Evolutionary conservation across 2,113 vertebrate species (phyloP), one percentile per base, ranked within the genome.

Genomic region (Montifringilla adamsi): DNA sequence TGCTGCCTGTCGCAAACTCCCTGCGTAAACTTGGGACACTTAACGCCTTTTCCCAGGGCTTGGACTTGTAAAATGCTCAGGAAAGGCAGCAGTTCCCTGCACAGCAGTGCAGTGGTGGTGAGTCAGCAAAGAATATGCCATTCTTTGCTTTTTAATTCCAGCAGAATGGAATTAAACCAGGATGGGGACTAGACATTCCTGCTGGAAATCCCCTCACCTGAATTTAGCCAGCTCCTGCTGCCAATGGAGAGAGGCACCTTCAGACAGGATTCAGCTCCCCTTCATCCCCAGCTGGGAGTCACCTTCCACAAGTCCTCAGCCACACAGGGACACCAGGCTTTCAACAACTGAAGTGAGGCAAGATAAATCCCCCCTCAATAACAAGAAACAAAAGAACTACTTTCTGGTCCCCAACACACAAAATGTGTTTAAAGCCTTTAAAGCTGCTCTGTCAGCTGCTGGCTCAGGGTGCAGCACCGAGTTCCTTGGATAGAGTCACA

Each of bases 211-310:
- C 50, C 6, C 56, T 89, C 76, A 33, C 9, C 37, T 9, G 47
- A 46, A n/a, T 15, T 37, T 2, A 44, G 52, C 39, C 73, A 85
- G 47, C 23, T 90, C 28, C 73, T 37, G 24, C 3, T 31, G 44
- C 55, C 73, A 23, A 0, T 2, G 31, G 23, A 33, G 33, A 80
- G 43, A 84, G 26, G 47, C 21, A 17, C 31, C 39, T 43, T 14
- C 0, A 0, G 15, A 15, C 23, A 18, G 33, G 19, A 35, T 16
- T 67, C 0, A 0, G 43, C 64, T 82, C 7, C 23, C 33, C 30
- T 20, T 30, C 31, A 21, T 17, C 66, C 44, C 21, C 39, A 5
- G 22, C 7, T 7, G 26, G 64, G 21, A 94, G 22, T 8, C 24
- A 22, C 43, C 44, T 30, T 49, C 80, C 3, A 0, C 49, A 66